phyloP scores from a whole-genome alignment of 2,113 vertebrate species.

The Cacatua alba region DNA sequence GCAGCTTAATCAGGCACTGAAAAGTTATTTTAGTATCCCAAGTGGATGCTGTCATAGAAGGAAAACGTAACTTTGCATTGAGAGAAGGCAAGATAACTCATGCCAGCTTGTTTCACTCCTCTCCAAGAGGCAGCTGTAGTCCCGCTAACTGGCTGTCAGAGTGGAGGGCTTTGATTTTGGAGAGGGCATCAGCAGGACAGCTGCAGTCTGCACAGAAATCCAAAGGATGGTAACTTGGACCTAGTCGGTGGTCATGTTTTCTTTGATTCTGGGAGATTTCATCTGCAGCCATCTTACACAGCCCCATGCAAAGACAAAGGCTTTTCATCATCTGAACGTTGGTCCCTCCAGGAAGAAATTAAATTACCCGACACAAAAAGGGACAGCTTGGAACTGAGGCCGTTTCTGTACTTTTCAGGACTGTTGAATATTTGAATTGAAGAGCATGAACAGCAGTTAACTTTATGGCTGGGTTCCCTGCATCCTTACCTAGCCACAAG shows the following conservation, averaged over 20 bases:
- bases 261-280: slow-evolving; percentile 70
- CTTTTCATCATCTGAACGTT: slow-evolving; percentile 68
- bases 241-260: slow-evolving; percentile 68
- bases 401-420: slow-evolving; percentile 48
- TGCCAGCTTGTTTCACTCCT: slow-evolving; percentile 54
- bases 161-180: slow-evolving; percentile 66
- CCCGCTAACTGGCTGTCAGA: slow-evolving; percentile 51
- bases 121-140: slow-evolving; percentile 58
- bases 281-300: slow-evolving; percentile 61
- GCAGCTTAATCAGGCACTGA: slow-evolving; percentile 34
- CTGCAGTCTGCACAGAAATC: slow-evolving; percentile 53
- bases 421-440: slow-evolving; percentile 40
- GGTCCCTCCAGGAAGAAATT: slow-evolving; percentile 70
- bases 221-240: slow-evolving; percentile 64
- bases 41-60: slow-evolving; percentile 49
- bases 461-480: slow-evolving; percentile 1
- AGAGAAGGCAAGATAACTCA: neutral
- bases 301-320: slow-evolving; percentile 71
- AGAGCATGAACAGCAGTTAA: slow-evolving; percentile 38
- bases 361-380: slow-evolving; percentile 66
- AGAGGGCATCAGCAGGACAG: slow-evolving; percentile 68
- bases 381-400: slow-evolving; percentile 48
- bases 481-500: neutral
- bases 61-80: slow-evolving; percentile 49
- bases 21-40: slow-evolving; percentile 61